These are phyloP conservation scores for Catalaphyllia jardinei DNA, from an alignment of 64 coral and sea anemone species.

Conservation along the genomic window DNA sequence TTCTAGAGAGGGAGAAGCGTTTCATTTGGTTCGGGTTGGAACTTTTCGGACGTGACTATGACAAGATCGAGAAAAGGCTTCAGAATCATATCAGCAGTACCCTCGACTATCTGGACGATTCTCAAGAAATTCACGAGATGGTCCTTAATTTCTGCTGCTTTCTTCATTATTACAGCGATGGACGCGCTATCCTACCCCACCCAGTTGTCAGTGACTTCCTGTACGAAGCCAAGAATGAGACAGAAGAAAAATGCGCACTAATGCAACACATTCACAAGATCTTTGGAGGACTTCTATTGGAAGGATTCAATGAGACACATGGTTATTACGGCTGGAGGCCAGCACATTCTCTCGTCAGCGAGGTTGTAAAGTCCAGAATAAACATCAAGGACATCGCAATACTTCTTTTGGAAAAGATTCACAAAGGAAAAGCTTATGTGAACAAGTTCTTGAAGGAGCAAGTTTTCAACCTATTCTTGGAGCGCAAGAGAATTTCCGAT, in stretches of 20 bases:
- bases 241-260: not conserved
- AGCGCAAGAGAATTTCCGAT: slow-evolving; percentile 37
- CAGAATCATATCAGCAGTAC: slow-evolving; percentile 35
- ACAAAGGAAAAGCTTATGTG: slow-evolving; percentile 32
- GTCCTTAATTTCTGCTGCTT: slow-evolving; percentile 56
- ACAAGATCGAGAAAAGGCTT: slow-evolving; percentile 38
- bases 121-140: not conserved
- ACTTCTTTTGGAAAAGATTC: not conserved
- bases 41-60: slow-evolving; percentile 61
- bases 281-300: slow-evolving; percentile 58
- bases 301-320: slow-evolving; percentile 17
- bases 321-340: slow-evolving; percentile 70
- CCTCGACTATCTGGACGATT: not conserved
- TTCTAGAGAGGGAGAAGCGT: slow-evolving; percentile 52
- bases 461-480: slow-evolving; percentile 29
- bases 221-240: not conserved
- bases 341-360: slow-evolving; percentile 57
- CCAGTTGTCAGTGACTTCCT: slow-evolving; percentile 48
- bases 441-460: slow-evolving; percentile 38
- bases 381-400: not conserved
- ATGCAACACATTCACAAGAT: slow-evolving; percentile 22
- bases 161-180: slow-evolving; percentile 43
- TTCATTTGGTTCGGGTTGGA: slow-evolving; percentile 79
- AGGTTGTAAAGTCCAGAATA: slow-evolving; percentile 42
- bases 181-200: slow-evolving; percentile 33